Evolutionary conservation across 2,888 invertebrate species (phyloP).

Genomic region (Linnaemya tessellans): DNA sequence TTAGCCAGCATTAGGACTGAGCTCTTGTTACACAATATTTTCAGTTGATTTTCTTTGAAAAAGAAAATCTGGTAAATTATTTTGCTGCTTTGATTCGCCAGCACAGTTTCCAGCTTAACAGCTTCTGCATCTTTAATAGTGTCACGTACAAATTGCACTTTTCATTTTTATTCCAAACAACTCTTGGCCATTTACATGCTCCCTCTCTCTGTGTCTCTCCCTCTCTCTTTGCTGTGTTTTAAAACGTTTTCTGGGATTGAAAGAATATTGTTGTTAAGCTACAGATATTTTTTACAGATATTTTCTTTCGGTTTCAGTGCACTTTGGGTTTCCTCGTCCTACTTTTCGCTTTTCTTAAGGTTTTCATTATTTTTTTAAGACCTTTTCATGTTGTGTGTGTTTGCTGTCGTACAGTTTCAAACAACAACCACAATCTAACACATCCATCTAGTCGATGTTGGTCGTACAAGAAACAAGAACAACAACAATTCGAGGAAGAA

Average conservation of each 20-base stretch:
- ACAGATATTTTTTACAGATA: slow-evolving; percentile 60
- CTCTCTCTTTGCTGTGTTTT: background rate
- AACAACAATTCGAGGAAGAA: background rate
- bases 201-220: background rate
- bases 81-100: background rate
- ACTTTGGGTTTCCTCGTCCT: slow-evolving; percentile 13
- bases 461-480: slow-evolving; percentile 5
- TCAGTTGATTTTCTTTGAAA: background rate
- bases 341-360: slow-evolving; percentile 22
- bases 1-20: background rate
- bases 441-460: slow-evolving; percentile 46
- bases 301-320: slow-evolving; percentile 45
- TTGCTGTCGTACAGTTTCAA: slow-evolving; percentile 7
- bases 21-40: background rate
- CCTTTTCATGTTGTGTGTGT: background rate
- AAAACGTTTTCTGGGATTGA: slow-evolving; percentile 24
- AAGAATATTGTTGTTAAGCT: slow-evolving; percentile 12
- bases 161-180: slow-evolving; percentile 45
- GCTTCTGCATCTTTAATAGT: slow-evolving; percentile 55
- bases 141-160: slow-evolving; percentile 70
- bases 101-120: slow-evolving; percentile 3
- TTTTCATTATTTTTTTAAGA: slow-evolving; percentile 61
- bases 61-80: slow-evolving; percentile 1
- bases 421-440: slow-evolving; percentile 53
- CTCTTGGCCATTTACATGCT: background rate